Conservation (phyloP, 2,797 vertebrate species). For the Anguilla megastoma region DNA sequence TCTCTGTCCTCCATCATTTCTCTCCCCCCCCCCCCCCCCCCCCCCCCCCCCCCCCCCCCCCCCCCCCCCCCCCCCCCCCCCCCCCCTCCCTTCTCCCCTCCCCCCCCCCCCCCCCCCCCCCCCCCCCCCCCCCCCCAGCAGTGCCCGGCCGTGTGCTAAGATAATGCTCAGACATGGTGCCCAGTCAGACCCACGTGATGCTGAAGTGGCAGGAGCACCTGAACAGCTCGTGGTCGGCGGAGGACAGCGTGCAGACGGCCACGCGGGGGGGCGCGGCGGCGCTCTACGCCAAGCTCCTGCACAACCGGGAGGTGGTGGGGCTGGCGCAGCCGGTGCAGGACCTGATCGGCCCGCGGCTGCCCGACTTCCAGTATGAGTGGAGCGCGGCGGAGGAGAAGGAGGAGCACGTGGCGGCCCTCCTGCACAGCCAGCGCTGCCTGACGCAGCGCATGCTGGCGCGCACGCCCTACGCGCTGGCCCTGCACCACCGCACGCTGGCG, state of each 20-base stretch:
- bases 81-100: constrained; percentile 29
- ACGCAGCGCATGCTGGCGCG: constrained; percentile 74
- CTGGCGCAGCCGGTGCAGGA: constrained; percentile 78
- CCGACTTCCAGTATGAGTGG: constrained; percentile 79
- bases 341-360: constrained; percentile 75
- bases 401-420: constrained; percentile 74
- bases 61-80: constrained; percentile 34
- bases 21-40: constrained; percentile 11
- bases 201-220: constrained; percentile 83
- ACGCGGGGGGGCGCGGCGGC: constrained; percentile 63
- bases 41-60: constrained; percentile 34
- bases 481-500: constrained; percentile 75
- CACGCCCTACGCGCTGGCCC: constrained; percentile 72
- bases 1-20: background rate
- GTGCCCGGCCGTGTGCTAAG: constrained; percentile 49
- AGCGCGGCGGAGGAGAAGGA: constrained; percentile 73
- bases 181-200: constrained; percentile 79
- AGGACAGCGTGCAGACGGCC: constrained; percentile 70
- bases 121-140: constrained; percentile 50
- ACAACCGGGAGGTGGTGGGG: constrained; percentile 77
- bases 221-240: constrained; percentile 79
- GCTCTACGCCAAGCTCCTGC: constrained; percentile 76
- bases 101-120: background rate
- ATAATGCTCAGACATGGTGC: constrained; percentile 80
- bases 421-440: constrained; percentile 78